Percentiles rank a stretch among this genome's conserved stretches.
Evolutionary conservation across 1,140 invertebrate genomes (phyloP).

Genomic region (Anoplolepis gracilipes): DNA sequence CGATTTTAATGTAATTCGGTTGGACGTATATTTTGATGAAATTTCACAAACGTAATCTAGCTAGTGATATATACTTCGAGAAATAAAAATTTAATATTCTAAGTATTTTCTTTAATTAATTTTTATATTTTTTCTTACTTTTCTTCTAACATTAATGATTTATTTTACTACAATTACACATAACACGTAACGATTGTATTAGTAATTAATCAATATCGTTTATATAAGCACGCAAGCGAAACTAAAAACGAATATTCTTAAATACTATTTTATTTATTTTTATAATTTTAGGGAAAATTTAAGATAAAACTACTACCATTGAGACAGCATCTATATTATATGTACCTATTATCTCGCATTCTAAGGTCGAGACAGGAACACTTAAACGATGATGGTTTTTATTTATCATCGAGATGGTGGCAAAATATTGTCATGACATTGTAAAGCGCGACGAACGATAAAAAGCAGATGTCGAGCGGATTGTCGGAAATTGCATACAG

Average conservation of each 20-base stretch:
- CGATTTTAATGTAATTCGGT: constrained; percentile 45
- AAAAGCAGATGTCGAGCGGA: constrained; percentile 48
- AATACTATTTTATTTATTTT: constrained; percentile 31
- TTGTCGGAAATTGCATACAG: constrained; percentile 38
- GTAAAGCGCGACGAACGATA: constrained; percentile 48
- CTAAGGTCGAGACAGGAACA: not conserved
- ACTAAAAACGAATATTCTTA: not conserved
- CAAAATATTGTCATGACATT: constrained; percentile 23
- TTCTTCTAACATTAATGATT: not conserved
- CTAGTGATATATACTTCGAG: not conserved
- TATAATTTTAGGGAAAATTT: not conserved
- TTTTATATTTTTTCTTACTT: not conserved
- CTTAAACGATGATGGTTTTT: constrained; percentile 5
- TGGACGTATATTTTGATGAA: constrained; percentile 38
- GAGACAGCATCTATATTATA: not conserved
- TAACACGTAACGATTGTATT: not conserved
- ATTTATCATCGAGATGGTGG: constrained; percentile 34
- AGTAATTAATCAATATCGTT: constrained; percentile 27
- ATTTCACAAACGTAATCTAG: not conserved
- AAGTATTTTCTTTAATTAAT: constrained; percentile 30
- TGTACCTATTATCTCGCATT: not conserved
- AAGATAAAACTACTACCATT: not conserved
- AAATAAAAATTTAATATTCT: not conserved
- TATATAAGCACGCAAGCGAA: not conserved
- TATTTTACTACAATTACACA: not conserved